Conservation (phyloP, 2,797 vertebrate genomes). For the Pangasius djambal region DNA sequence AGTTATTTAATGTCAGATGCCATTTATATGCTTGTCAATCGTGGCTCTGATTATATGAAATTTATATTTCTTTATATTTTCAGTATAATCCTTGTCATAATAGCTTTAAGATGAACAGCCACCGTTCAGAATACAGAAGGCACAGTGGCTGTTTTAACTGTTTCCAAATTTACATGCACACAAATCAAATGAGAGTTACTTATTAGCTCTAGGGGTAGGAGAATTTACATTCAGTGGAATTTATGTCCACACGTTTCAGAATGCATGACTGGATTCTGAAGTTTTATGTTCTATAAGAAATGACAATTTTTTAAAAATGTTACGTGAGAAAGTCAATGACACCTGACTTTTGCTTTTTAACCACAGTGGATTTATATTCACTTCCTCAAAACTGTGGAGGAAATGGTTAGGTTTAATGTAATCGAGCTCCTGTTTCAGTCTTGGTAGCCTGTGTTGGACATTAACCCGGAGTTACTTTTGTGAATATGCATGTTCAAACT, state of each 20-base stretch:
- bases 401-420: constrained; percentile 31
- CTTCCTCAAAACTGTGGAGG: constrained; percentile 33
- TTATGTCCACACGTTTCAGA: neutral
- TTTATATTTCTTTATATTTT: too few relatives aligned
- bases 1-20: neutral
- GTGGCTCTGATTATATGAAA: neutral
- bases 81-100: neutral
- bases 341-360: constrained; percentile 11
- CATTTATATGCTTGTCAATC: neutral
- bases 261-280: neutral
- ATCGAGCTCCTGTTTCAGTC: constrained; percentile 5
- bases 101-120: neutral
- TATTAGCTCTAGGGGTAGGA: neutral
- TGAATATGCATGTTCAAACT: neutral
- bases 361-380: constrained; percentile 27
- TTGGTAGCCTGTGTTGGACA: neutral
- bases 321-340: neutral
- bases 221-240: neutral
- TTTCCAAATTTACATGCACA: constrained; percentile 23
- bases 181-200: constrained; percentile 8
- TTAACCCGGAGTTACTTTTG: neutral
- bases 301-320: neutral
- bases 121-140: neutral
- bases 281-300: neutral
- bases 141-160: neutral